These are phyloP conservation scores for Rotaria macrura DNA, from an alignment of 2,888 invertebrate species.

Conservation along the genomic window DNA sequence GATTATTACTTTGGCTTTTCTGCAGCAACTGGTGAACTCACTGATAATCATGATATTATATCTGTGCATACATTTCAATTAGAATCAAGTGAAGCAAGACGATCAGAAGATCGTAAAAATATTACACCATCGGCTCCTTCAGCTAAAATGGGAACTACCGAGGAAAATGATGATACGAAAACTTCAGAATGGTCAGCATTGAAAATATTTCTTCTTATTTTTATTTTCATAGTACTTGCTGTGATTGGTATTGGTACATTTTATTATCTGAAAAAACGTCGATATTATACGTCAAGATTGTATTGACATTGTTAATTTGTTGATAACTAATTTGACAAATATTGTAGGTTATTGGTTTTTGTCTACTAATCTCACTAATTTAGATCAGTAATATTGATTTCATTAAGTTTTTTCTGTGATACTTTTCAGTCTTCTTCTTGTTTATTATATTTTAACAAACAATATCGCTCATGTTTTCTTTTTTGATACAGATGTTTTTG, in stretches of 20 bases:
- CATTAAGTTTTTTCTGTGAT: no score
- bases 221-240: background rate
- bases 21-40: conserved; percentile 87
- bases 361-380: no score
- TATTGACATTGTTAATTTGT: background rate
- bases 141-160: background rate
- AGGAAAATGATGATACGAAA: background rate
- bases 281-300: background rate
- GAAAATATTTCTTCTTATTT: background rate
- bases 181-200: background rate
- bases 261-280: background rate
- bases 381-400: no score
- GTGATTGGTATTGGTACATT: background rate
- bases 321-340: no score
- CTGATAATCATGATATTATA: conserved; percentile 37
- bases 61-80: conserved; percentile 29
- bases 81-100: background rate
- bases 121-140: background rate
- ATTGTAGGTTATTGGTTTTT: no score
- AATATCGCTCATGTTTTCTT: no score
- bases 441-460: no score
- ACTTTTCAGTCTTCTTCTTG: no score
- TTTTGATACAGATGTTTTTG: no score
- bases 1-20: conserved; percentile 86
- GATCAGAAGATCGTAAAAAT: background rate